A percentile compares a stretch with the other conserved stretches of the same genome.
Conservation (phyloP, 2,113 vertebrate genomes). For the Xerus inauris region DNA sequence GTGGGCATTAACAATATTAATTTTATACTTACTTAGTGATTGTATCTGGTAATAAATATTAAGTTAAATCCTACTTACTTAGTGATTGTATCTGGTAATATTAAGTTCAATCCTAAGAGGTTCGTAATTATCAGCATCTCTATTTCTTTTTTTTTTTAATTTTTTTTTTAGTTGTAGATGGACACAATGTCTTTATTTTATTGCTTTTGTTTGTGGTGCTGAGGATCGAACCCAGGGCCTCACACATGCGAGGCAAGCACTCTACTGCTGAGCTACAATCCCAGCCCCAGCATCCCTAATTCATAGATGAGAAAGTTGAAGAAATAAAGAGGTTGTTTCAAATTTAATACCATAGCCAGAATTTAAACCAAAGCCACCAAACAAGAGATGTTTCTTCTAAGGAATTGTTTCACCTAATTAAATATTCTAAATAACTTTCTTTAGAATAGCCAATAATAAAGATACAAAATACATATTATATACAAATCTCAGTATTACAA, state of each 20-base stretch:
- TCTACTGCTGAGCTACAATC: no score
- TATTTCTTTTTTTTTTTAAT: no score
- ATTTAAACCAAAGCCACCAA: neutral
- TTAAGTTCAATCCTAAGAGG: neutral
- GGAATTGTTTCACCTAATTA: neutral
- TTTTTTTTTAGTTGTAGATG: no score
- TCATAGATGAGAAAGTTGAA: neutral
- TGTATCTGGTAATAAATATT: no score
- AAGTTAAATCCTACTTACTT: no score
- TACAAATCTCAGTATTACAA: conserved; percentile 12
- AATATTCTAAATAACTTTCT: conserved; percentile 17
- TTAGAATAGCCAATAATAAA: neutral
- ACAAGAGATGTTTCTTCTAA: neutral
- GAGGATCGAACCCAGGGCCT: no score
- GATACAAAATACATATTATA: neutral
- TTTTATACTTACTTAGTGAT: neutral
- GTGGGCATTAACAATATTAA: neutral
- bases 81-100: no score
- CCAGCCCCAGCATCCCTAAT: no score
- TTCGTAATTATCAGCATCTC: neutral
- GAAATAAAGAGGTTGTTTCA: neutral
- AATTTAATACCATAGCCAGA: neutral
- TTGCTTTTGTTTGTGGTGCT: no score
- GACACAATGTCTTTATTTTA: no score
- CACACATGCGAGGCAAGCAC: no score